Evolutionary conservation across 2,113 vertebrate genomes (phyloP).

Genomic region (Nothoprocta perdicaria): DNA sequence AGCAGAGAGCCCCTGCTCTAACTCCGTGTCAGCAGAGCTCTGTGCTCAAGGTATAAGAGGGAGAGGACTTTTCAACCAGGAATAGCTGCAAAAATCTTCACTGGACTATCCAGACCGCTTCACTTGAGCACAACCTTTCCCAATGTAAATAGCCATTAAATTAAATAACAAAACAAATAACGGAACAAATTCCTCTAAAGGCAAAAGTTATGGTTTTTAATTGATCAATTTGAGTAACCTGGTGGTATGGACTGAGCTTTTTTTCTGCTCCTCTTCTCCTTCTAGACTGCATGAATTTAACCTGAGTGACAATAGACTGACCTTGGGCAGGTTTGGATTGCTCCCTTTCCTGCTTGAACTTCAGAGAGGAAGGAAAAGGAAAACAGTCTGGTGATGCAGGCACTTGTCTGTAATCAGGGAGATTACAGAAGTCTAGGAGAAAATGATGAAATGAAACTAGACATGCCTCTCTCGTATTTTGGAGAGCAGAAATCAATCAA

Average conservation of each 20-base stretch:
- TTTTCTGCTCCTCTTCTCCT: neutral
- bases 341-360: neutral
- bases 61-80: neutral
- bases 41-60: neutral
- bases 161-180: neutral
- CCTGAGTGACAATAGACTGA: constrained; percentile 6
- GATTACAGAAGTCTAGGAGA: neutral
- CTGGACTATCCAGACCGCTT: neutral
- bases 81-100: neutral
- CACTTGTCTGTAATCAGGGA: neutral
- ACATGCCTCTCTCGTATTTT: neutral
- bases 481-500: neutral
- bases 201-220: neutral
- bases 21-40: neutral
- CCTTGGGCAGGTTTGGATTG: neutral
- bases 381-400: neutral
- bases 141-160: neutral
- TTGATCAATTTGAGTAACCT: neutral
- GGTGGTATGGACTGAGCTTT: neutral
- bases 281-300: neutral
- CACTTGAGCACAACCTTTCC: neutral
- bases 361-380: neutral
- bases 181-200: neutral
- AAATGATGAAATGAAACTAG: neutral
- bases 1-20: neutral